These are phyloP conservation scores for Paraescarpia echinospica DNA, from an alignment of 1,140 invertebrate species.

Conservation along the genomic window DNA sequence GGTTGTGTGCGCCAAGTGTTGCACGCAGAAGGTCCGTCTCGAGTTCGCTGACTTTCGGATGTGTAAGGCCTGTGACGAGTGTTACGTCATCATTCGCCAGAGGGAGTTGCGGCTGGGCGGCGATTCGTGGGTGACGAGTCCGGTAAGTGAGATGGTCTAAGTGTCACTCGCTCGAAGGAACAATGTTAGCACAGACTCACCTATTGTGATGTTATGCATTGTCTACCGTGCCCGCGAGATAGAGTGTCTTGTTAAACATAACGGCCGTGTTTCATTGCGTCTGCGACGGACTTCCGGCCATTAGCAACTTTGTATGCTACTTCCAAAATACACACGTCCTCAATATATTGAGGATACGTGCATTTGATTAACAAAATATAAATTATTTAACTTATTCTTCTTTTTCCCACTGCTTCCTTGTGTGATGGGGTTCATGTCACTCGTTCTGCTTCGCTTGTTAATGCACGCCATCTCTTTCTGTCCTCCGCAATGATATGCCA, in stretches of 20 bases:
- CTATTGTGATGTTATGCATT: background rate
- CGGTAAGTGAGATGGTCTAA: background rate
- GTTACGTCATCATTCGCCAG: conserved; percentile 16
- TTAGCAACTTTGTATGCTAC: background rate
- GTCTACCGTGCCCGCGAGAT: background rate
- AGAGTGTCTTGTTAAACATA: background rate
- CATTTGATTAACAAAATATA: too few species aligned
- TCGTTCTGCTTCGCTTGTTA: too few species aligned
- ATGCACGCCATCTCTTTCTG: too few species aligned
- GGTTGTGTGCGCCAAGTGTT: conserved; percentile 23
- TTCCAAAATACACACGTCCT: too few species aligned
- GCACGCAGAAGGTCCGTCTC: conserved; percentile 9
- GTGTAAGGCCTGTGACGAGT: conserved; percentile 16
- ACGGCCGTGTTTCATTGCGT: background rate
- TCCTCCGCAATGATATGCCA: too few species aligned
- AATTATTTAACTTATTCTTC: too few species aligned
- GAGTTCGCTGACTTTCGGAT: conserved; percentile 8
- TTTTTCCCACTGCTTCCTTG: too few species aligned
- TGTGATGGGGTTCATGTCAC: too few species aligned
- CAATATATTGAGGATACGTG: too few species aligned
- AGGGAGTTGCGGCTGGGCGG: conserved; percentile 9
- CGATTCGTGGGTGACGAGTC: conserved; percentile 9
- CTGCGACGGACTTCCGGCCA: background rate
- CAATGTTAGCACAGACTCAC: background rate
- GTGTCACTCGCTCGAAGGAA: background rate